Evolutionary conservation across 2,113 vertebrate species (phyloP), one percentile per base, ranked within the genome.

Genomic region (Labeo catla): DNA sequence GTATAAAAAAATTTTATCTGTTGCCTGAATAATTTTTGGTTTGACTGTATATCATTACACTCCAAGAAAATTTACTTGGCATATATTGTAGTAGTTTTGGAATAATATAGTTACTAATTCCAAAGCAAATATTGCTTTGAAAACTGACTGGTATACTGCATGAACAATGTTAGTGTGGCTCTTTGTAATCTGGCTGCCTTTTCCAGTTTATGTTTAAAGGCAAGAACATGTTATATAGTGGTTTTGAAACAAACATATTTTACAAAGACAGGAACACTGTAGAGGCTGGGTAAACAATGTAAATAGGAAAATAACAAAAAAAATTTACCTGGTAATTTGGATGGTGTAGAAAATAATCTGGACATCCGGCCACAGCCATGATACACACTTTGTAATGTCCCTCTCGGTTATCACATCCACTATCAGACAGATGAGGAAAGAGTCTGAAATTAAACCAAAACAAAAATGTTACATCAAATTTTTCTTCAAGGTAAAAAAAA

Each of bases 361-460:
- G 96, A 91, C 95, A 97, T 90, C 96, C 96, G 73, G 97, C 96
- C 92, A 98, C 95, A 94, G 96, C 96, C 96, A 98, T 96, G 88
- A 92, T 93, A 87, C 78, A 45, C 77, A 86, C 83, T 84, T 15
- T 72, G 68, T 77, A 78, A 86, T 77, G 85, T 88, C 85, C 10
- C 36, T 92, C 92, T 91, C 86, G 84, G 73, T 61, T 68, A 87
- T 93, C 86, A 92, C 93, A 93, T 91, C 90, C 91, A 93, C 91
- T 28, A 90, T 91, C 89, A 68, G 39, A 70, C 47, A 65, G 57
- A 70, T 76, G 85, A 45, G 86, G 57, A 73, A 86, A 63, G 28
- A 74, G 61, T 83, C 89, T 91, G 88, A 68, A 88, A 91, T 54
- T 2, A 57, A 76, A 91, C 88, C 34, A 70, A 77, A 13, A 59